Evolutionary conservation across 2,888 invertebrate species (phyloP).

Genomic region (Zygothrica quintamaculata): DNA sequence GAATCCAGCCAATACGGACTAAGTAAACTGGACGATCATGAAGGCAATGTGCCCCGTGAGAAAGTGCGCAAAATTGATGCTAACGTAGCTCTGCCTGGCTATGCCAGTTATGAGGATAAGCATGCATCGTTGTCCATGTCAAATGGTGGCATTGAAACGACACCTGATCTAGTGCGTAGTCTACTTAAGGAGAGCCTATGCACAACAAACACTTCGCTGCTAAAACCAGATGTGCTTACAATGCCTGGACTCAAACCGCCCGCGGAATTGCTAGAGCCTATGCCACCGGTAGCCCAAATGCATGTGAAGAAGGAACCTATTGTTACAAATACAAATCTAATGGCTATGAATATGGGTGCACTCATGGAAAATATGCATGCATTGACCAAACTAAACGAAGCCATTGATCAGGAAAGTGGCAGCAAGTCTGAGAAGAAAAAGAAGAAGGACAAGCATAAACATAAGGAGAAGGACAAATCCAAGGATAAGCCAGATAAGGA

Average conservation of each 20-base stretch:
- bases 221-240: slow-evolving; percentile 77
- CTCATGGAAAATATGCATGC: slow-evolving; percentile 51
- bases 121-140: slow-evolving; percentile 81
- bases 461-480: slow-evolving; percentile 90
- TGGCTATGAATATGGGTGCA: slow-evolving; percentile 7
- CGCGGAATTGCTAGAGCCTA: slow-evolving; percentile 81
- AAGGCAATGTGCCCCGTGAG: slow-evolving; percentile 74
- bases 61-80: slow-evolving; percentile 82
- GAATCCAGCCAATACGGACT: slow-evolving; percentile 69
- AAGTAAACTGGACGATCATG: slow-evolving; percentile 71
- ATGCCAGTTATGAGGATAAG: slow-evolving; percentile 62
- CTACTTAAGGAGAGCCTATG: slow-evolving; percentile 88
- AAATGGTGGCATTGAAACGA: slow-evolving; percentile 90
- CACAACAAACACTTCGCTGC: slow-evolving; percentile 72
- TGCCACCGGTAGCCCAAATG: slow-evolving; percentile 43
- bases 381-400: slow-evolving; percentile 51
- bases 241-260: slow-evolving; percentile 80
- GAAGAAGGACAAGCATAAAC: slow-evolving; percentile 91
- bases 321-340: slow-evolving; percentile 22
- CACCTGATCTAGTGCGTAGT: slow-evolving; percentile 89
- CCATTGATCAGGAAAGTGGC: slow-evolving; percentile 54
- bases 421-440: slow-evolving; percentile 86
- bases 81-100: slow-evolving; percentile 40
- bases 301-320: slow-evolving; percentile 56
- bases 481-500: slow-evolving; percentile 88